Conservation (phyloP, 2,113 vertebrate species). For the Eleginops maclovinus region DNA sequence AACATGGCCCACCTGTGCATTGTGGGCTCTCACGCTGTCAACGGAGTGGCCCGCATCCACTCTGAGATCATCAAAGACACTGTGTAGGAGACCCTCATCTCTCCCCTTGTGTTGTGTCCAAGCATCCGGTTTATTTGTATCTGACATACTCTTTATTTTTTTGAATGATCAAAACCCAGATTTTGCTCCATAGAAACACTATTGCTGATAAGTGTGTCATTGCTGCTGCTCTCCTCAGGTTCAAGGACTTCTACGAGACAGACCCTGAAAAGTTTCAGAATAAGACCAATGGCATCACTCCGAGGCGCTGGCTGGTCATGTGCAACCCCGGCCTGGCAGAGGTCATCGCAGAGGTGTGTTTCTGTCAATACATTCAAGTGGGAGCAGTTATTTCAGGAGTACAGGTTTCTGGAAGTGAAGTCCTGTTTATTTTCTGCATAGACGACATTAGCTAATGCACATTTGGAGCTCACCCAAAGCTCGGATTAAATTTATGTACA, state of each 20-base stretch:
- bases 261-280: slow-evolving; percentile 95
- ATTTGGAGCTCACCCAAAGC: background rate
- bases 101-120: background rate
- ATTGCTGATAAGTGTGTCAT: background rate
- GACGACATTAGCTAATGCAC: background rate
- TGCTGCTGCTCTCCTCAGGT: slow-evolving; percentile 75
- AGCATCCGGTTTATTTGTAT: background rate
- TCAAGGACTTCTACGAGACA: slow-evolving; percentile 92
- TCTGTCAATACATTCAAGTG: background rate
- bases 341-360: slow-evolving; percentile 89
- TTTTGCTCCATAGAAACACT: no score
- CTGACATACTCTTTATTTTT: no score
- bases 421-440: background rate
- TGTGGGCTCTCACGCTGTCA: slow-evolving; percentile 90
- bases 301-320: slow-evolving; percentile 92
- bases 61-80: slow-evolving; percentile 92
- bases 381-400: background rate
- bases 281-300: slow-evolving; percentile 95
- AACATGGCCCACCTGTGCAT: slow-evolving; percentile 96
- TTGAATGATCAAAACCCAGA: no score
- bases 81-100: slow-evolving; percentile 80
- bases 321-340: slow-evolving; percentile 93
- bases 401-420: background rate
- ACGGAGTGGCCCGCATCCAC: slow-evolving; percentile 93
- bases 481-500: background rate